Percentiles rank a stretch among this genome's conserved stretches.
Conservation (phyloP, 1,140 invertebrate genomes). For the Bombus balteatus region DNA sequence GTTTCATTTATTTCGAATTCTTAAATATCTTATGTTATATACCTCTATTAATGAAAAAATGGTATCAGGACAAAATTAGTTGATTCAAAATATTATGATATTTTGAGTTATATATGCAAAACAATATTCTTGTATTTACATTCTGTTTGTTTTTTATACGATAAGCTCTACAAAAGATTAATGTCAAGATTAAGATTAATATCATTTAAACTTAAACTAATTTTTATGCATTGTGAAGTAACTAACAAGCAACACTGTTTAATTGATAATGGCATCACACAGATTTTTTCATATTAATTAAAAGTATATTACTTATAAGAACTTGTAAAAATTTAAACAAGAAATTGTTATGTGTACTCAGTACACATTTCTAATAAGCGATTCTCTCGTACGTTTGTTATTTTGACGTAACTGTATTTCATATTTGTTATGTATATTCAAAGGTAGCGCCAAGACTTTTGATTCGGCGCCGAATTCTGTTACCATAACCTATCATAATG, state of each 20-base stretch:
- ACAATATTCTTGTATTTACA: not conserved
- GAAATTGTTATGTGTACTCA: too few relatives aligned
- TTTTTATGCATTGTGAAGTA: too few relatives aligned
- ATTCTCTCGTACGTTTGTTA: not conserved
- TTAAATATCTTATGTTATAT: not conserved
- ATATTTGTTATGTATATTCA: not conserved
- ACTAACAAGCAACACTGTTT: too few relatives aligned
- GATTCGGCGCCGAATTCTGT: not conserved
- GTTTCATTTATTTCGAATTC: not conserved
- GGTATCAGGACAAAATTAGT: not conserved
- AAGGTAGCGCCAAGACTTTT: not conserved
- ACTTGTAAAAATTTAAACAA: too few relatives aligned
- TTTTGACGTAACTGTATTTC: too few relatives aligned
- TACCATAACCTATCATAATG: conserved; percentile 15
- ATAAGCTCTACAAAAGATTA: not conserved
- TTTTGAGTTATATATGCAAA: not conserved
- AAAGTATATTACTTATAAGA: too few relatives aligned
- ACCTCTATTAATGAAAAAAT: not conserved
- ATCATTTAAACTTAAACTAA: not conserved
- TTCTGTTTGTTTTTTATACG: not conserved
- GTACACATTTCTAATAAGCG: too few relatives aligned
- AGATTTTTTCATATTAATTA: too few relatives aligned
- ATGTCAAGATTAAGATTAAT: not conserved
- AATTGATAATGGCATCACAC: too few relatives aligned
- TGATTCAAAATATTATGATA: too few relatives aligned